These are phyloP conservation scores for Lutraria lutraria DNA, from an alignment of 2,888 invertebrate genomes.

Conservation along the genomic window DNA sequence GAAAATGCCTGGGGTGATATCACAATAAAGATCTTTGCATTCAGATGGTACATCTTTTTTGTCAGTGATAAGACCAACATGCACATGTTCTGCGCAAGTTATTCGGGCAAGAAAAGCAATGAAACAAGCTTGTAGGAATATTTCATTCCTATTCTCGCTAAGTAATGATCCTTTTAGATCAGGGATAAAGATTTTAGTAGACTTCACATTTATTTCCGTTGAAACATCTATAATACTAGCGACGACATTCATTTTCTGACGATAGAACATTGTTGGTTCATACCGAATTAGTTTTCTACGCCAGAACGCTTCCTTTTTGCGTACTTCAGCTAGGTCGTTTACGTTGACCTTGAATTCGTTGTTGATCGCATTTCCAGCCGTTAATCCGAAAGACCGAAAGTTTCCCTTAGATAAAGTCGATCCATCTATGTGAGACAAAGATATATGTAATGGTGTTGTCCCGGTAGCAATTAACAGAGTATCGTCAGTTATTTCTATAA, in stretches of 20 bases:
- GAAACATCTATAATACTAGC: slow-evolving; percentile 71
- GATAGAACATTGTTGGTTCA: slow-evolving; percentile 75
- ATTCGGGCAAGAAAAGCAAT: slow-evolving; percentile 73
- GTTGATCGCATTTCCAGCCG: slow-evolving; percentile 54
- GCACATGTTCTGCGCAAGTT: slow-evolving; percentile 70
- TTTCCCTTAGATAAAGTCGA: slow-evolving; percentile 47
- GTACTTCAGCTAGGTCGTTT: slow-evolving; percentile 51
- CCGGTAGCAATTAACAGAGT: slow-evolving; percentile 69
- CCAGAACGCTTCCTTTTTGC: slow-evolving; percentile 75
- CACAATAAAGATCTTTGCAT: slow-evolving; percentile 64
- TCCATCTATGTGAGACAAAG: slow-evolving; percentile 71
- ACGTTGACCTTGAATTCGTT: slow-evolving; percentile 43
- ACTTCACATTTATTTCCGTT: slow-evolving; percentile 59
- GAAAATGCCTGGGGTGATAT: slow-evolving; percentile 72
- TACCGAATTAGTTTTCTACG: slow-evolving; percentile 65
- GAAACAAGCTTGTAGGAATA: slow-evolving; percentile 66
- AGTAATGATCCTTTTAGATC: slow-evolving; percentile 13
- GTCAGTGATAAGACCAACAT: slow-evolving; percentile 72
- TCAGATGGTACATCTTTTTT: slow-evolving; percentile 55
- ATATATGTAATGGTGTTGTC: slow-evolving; percentile 62
- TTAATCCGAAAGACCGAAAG: slow-evolving; percentile 59
- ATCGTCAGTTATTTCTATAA: slow-evolving; percentile 70
- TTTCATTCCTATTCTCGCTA: slow-evolving; percentile 12
- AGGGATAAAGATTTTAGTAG: slow-evolving; percentile 48
- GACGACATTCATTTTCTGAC: slow-evolving; percentile 76